These are phyloP conservation scores for Epistrophe grossulariae DNA, from an alignment of 2,888 invertebrate genomes.

Conservation along the genomic window DNA sequence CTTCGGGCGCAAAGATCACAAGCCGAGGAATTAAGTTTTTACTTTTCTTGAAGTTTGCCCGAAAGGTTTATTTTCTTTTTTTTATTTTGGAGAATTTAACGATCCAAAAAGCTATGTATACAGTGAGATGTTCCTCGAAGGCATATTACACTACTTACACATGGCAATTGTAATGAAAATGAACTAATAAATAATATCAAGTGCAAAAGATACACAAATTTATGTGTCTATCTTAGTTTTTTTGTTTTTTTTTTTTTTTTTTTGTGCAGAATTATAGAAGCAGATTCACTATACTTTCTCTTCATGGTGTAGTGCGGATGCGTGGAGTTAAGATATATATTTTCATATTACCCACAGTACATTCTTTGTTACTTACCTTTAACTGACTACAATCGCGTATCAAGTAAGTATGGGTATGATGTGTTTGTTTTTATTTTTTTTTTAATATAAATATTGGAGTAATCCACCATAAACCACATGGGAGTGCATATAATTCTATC, in stretches of 20 bases:
- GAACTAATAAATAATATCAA: slow-evolving; percentile 73
- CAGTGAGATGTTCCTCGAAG: too few relatives aligned
- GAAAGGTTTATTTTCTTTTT: slow-evolving; percentile 1
- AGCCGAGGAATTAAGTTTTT: slow-evolving; percentile 21
- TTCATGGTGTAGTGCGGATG: slow-evolving; percentile 36
- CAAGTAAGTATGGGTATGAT: slow-evolving; percentile 36
- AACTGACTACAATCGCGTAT: slow-evolving; percentile 51
- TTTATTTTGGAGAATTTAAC: background rate
- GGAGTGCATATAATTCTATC: slow-evolving; percentile 39
- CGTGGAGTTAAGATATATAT: slow-evolving; percentile 9
- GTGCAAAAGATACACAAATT: slow-evolving; percentile 68
- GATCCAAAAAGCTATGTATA: slow-evolving; percentile 29
- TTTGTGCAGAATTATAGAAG: slow-evolving; percentile 51
- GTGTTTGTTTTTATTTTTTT: background rate
- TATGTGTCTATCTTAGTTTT: slow-evolving; percentile 22
- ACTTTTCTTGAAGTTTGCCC: slow-evolving; percentile 31
- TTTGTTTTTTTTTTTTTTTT: slow-evolving; percentile 13
- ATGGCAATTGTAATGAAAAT: slow-evolving; percentile 42
- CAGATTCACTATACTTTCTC: slow-evolving; percentile 41
- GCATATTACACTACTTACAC: too few relatives aligned
- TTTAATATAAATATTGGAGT: slow-evolving; percentile 6
- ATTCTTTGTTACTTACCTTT: slow-evolving; percentile 58
- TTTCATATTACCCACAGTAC: slow-evolving; percentile 33
- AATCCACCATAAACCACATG: slow-evolving; percentile 56
- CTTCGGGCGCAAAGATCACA: slow-evolving; percentile 23